Evolutionary conservation across 2,888 invertebrate genomes (phyloP).

Genomic region (Xestia c-nigrum): DNA sequence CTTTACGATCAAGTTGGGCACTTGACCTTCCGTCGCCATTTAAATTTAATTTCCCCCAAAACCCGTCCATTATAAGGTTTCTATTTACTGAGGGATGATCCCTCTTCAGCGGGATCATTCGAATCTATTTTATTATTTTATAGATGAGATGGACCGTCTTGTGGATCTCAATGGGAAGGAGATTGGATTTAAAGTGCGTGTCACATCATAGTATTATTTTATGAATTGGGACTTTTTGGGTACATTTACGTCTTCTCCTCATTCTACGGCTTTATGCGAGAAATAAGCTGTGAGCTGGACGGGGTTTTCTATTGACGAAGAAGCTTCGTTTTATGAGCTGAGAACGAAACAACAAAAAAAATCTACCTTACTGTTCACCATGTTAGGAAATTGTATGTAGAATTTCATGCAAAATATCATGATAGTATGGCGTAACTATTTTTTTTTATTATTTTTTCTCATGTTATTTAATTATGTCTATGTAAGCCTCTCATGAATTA

Average conservation of each 20-base stretch:
- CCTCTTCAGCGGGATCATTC: slow-evolving; percentile 59
- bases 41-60: slow-evolving; percentile 73
- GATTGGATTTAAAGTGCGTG: slow-evolving; percentile 23
- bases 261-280: background rate
- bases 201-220: background rate
- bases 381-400: background rate
- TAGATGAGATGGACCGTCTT: slow-evolving; percentile 48
- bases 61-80: slow-evolving; percentile 73
- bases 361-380: background rate
- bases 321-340: too few relatives aligned
- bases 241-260: background rate
- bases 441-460: too few relatives aligned
- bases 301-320: background rate
- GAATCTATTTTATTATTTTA: slow-evolving; percentile 70
- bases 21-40: slow-evolving; percentile 63
- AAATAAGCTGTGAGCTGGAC: background rate
- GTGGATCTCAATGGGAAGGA: slow-evolving; percentile 6
- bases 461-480: too few relatives aligned
- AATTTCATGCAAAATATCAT: background rate
- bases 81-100: slow-evolving; percentile 73
- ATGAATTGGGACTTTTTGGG: background rate
- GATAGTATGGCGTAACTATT: background rate
- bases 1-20: slow-evolving; percentile 31
- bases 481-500: background rate
- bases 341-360: too few relatives aligned